These are phyloP conservation scores for Amiota minor DNA, from an alignment of 2,888 invertebrate species.

Conservation along the genomic window DNA sequence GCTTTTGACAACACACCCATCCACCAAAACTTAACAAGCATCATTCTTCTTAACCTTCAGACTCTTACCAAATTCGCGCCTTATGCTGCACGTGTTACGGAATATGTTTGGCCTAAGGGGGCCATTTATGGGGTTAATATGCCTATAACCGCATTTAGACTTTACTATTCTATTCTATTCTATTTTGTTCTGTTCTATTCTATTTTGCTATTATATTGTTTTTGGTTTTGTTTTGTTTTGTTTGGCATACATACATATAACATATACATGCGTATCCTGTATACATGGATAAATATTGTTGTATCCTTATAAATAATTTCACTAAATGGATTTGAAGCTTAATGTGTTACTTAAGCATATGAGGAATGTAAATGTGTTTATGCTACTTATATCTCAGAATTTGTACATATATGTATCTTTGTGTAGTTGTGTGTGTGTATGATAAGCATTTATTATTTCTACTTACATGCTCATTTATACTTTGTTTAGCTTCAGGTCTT, in stretches of 20 bases:
- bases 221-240: background rate
- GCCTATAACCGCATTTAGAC: constrained; percentile 63
- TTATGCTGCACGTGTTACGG: too few species aligned
- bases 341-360: constrained; percentile 49
- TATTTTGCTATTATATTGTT: too few species aligned
- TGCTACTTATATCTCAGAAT: constrained; percentile 29
- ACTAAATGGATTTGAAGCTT: constrained; percentile 64
- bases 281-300: background rate
- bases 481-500: constrained; percentile 54
- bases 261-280: background rate
- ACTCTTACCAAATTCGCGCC: too few species aligned
- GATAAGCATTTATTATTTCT: constrained; percentile 20
- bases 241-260: background rate
- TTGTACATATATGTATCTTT: constrained; percentile 10
- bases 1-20: constrained; percentile 59
- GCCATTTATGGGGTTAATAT: constrained; percentile 65
- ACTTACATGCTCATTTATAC: constrained; percentile 58
- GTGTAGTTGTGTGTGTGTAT: constrained; percentile 24
- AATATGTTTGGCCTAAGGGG: background rate
- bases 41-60: too few species aligned
- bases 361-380: background rate
- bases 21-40: background rate
- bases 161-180: constrained; percentile 14
- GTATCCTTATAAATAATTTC: constrained; percentile 65
- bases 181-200: constrained; percentile 26